Percentiles rank a stretch among this genome's conserved stretches.
Conservation (phyloP, 1,140 invertebrate species). For the Tetramorium parvispinum region DNA sequence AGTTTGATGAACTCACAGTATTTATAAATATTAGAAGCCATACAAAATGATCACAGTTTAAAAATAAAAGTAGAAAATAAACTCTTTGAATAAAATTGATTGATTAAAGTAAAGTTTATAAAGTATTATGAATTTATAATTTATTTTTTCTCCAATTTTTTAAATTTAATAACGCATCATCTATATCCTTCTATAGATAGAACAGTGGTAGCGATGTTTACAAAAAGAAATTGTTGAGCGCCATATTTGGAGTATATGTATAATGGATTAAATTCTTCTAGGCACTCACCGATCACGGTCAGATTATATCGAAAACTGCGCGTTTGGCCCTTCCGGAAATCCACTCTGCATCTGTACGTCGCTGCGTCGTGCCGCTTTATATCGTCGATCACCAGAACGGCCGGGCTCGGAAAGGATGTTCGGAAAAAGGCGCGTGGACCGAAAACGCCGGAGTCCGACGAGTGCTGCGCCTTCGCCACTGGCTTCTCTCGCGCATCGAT, state of each 20-base stretch:
- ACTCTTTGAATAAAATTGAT: not conserved
- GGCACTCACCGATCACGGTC: conserved; percentile 93
- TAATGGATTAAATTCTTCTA: not conserved
- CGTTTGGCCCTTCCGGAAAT: conserved; percentile 95
- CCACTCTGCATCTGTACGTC: conserved; percentile 94
- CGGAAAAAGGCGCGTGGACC: conserved; percentile 92
- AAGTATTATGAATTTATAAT: not conserved
- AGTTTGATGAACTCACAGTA: not conserved
- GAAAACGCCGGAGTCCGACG: conserved; percentile 92
- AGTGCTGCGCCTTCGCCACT: conserved; percentile 89
- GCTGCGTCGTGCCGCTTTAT: conserved; percentile 94
- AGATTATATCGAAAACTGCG: conserved; percentile 95
- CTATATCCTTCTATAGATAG: not conserved
- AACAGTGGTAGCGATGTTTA: not conserved
- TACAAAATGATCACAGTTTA: not conserved
- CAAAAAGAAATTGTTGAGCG: not conserved
- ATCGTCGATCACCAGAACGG: conserved; percentile 91
- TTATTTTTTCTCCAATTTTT: not conserved
- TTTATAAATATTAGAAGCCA: not conserved
- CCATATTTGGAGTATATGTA: not conserved
- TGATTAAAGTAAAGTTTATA: not conserved
- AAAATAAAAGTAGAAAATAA: not conserved
- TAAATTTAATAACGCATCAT: not conserved
- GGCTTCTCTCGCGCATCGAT: conserved; percentile 93
- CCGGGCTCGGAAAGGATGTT: conserved; percentile 89